Base-by-base conservation (phyloP, 2,888 invertebrate species). In the Xestia c-nigrum region DNA sequence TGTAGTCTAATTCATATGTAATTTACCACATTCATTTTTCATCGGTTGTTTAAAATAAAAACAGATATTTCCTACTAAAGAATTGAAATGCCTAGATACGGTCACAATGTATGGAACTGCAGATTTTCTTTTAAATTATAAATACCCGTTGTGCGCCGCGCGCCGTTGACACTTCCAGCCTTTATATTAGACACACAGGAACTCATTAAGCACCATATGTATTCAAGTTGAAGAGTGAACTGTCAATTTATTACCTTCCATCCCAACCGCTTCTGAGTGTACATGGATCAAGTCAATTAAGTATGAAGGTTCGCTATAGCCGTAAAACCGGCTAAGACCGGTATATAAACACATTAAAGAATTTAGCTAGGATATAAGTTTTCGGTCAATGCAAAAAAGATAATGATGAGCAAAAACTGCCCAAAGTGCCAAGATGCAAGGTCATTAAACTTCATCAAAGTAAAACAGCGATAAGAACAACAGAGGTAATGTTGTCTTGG, bases 381-480 rank as follows among this genome's bases (percentile, higher is more conserved):
- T 70, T 68, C 69, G 12, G 40, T 0, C 55, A 46, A 76, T 68
- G 64, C 61, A 86, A 86, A 86, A 85, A 83, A 66, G 7, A 21
- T 38, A 40, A 50, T 73, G 67, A 74, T 46, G 38, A 52, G 47
- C 52, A 74, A 72, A 76, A 78, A 83, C 47, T 19, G 3, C 7
- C 55, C 63, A 12, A 67, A 69, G 50, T 24, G n/a, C 71, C 46
- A 65, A 65, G 40, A 70, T 72, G 43, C 71, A 71, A 80, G 86
- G 80, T 83, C 80, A 46, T 78, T 76, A 71, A 86, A 85, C 84
- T 87, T 57, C 65, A 68, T 71, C 40, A 46, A 52, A 74, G 21
- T 63, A 55, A 61, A 68, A 31, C 59, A 70, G 68, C 63, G 72
- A 67, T 55, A 63, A 40, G 59, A 66, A 52, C 43, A 47, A 65